These are phyloP conservation scores for Liposcelis brunnea DNA, from an alignment of 2,888 invertebrate species.

Conservation along the genomic window DNA sequence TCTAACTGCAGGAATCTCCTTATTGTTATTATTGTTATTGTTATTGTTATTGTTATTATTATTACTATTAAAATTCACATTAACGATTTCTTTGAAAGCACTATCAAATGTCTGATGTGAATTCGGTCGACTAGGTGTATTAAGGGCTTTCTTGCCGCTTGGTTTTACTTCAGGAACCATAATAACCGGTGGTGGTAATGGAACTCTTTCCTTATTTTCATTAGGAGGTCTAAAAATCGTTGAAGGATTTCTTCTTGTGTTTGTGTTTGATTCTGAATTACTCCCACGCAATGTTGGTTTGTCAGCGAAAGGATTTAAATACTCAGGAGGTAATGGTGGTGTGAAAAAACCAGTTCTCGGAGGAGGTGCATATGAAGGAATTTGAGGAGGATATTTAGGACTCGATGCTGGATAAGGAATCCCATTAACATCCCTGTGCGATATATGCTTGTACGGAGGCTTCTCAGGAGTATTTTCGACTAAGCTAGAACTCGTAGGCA, in stretches of 20 bases:
- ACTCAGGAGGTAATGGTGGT: slow-evolving; percentile 68
- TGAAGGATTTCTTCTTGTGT: slow-evolving; percentile 61
- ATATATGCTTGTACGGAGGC: background rate
- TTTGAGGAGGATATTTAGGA: slow-evolving; percentile 7
- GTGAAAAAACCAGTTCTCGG: slow-evolving; percentile 58
- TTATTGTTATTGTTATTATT: slow-evolving; percentile 14
- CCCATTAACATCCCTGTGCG: background rate
- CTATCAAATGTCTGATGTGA: slow-evolving; percentile 17
- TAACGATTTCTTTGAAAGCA: slow-evolving; percentile 18
- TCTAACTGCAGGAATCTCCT: slow-evolving; percentile 6
- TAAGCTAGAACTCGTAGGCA: no score
- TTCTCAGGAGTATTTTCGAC: slow-evolving; percentile 26
- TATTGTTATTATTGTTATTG: no score
- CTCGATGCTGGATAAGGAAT: slow-evolving; percentile 2
- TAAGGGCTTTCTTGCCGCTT: slow-evolving; percentile 44
- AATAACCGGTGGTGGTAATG: slow-evolving; percentile 50
- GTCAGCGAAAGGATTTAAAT: slow-evolving; percentile 73
- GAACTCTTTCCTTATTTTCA: slow-evolving; percentile 59
- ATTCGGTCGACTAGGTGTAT: slow-evolving; percentile 51
- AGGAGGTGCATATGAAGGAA: slow-evolving; percentile 70
- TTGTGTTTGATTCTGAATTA: slow-evolving; percentile 38
- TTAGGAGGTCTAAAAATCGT: slow-evolving; percentile 39
- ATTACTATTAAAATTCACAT: slow-evolving; percentile 18
- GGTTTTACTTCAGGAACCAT: slow-evolving; percentile 30
- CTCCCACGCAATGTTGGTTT: slow-evolving; percentile 67